Evolutionary conservation across 2,888 invertebrate genomes (phyloP), one percentile per base, ranked within the genome.

Genomic region (Leptodirus hochenwartii): DNA sequence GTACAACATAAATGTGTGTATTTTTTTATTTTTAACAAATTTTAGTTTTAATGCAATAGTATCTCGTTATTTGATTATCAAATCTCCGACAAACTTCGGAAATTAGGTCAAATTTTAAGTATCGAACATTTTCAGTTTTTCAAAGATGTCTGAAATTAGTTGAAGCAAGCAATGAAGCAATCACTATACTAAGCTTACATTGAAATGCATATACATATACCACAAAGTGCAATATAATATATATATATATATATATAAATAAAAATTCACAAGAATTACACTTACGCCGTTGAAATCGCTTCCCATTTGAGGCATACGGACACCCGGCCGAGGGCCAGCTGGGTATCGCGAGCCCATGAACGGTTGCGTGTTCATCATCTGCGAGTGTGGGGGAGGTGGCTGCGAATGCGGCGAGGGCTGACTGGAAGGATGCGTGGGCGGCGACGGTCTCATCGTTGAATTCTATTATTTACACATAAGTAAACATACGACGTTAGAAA

Each of bases 271-370:
- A 25, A 25, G n/a, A 22, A 20, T 17, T n/a, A 6, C 35, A 37
- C 64, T 55, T 56, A 76, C 73, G 56, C 91, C 93, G 56, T 90
- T 93, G 49, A 93, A 95, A 52, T 93, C 93, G 54, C 80, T 88
- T 53, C 80, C 82, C 69, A 87, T 81, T 58, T 80, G 80, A 34
- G 87, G 85, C 88, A 93, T 91, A 51, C 93, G 66, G 35, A 91
- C 90, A 17, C 84, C 81, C 25, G 85, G 84, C 44, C 91, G 61
- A 1, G 91, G 91, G 32, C 84, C 85, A 31, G 81, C 76, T n/a
- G 90, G 87, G 63, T 90, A 93, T 58, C 93, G 72, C 9, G 93
- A 91, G 42, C 90, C 88, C 80, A 93, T 90, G 47, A 82, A 84
- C 42, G 88, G 87, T 64, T 91, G 81, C 36, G 72, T 66, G 49